phyloP scores from a whole-genome alignment of 2,797 vertebrate genomes.

The Hippopotamyrus pictus region DNA sequence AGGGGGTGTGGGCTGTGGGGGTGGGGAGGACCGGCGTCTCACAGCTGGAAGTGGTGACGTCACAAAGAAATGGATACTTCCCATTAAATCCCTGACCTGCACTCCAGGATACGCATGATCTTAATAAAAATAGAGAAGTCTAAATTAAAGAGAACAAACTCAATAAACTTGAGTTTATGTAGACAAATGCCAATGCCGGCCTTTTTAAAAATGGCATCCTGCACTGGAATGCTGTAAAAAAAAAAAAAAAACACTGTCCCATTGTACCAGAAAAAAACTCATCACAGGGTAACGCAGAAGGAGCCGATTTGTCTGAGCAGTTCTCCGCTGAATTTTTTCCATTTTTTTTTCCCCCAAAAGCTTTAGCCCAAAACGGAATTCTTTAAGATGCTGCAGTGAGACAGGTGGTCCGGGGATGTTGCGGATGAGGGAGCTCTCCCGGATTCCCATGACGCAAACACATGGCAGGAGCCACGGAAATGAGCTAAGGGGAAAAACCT shows the following conservation, averaged over 20 bases:
- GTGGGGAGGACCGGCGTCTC: slow-evolving; percentile 42
- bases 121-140: slow-evolving; percentile 4
- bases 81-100: slow-evolving; percentile 22
- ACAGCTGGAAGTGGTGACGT: slow-evolving; percentile 54
- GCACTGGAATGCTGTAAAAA: background rate
- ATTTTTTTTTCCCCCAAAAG: background rate
- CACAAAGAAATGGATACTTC: slow-evolving; percentile 52
- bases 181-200: background rate
- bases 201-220: background rate
- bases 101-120: slow-evolving; percentile 21
- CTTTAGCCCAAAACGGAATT: background rate
- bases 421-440: background rate
- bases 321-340: background rate
- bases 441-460: background rate
- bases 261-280: background rate
- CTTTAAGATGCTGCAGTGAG: background rate
- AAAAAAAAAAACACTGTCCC: background rate
- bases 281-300: background rate
- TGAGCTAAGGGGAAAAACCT: background rate
- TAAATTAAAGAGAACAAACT: slow-evolving; percentile 1
- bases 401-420: background rate
- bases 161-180: background rate
- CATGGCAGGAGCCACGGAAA: background rate
- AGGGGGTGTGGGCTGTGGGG: slow-evolving; percentile 17
- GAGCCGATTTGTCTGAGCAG: background rate